Percentiles rank a stretch among this genome's conserved stretches.
Conservation (phyloP, 2,888 invertebrate species). For the Polyommatus iphigenia region DNA sequence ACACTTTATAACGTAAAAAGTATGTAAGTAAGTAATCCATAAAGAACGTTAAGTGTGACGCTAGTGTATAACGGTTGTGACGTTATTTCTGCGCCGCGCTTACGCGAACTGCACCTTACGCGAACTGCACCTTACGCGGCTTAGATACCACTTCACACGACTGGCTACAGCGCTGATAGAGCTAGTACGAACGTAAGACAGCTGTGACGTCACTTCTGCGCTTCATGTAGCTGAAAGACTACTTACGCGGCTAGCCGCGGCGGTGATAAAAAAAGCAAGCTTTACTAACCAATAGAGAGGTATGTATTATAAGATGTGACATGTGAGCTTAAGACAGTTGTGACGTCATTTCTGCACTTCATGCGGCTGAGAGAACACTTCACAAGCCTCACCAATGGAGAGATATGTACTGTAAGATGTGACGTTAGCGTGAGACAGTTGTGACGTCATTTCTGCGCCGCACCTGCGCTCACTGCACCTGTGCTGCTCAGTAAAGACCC, state of each 20-base stretch:
- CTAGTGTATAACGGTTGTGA: conserved; percentile 58
- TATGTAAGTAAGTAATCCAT: conserved; percentile 1
- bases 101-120: conserved; percentile 78
- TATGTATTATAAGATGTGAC: no score
- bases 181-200: conserved; percentile 63
- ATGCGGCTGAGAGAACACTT: no score
- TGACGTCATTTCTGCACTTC: no score
- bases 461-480: no score
- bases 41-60: not conserved
- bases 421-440: not conserved
- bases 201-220: no score
- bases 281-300: no score
- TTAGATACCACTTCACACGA: conserved; percentile 87
- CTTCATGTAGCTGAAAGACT: no score
- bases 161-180: conserved; percentile 91
- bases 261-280: no score
- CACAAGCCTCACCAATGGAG: conserved; percentile 53
- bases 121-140: conserved; percentile 61
- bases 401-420: conserved; percentile 47
- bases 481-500: not conserved
- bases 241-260: no score
- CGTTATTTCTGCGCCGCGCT: conserved; percentile 85
- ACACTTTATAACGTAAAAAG: not conserved
- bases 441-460: not conserved
- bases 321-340: no score